Evolutionary conservation across 92 coral and sea anemone genomes (phyloP), one percentile per base, ranked within the genome.

Genomic region (Desmophyllum pertusum): DNA sequence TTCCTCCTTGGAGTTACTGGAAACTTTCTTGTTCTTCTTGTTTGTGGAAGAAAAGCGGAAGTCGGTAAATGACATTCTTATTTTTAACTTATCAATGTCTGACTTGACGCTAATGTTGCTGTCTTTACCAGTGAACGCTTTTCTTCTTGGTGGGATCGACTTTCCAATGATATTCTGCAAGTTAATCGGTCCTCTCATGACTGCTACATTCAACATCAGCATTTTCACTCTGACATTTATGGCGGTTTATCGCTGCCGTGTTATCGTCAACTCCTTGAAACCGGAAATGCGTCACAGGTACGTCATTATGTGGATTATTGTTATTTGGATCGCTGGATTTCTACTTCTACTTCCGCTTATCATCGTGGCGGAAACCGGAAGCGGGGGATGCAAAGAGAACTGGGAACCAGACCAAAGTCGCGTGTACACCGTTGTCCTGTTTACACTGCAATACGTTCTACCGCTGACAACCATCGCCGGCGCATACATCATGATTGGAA

Each of bases 241-340:
- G 93, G 93, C 93, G 29, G 85, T 89, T 17, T 89, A 89, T 75
- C 93, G 93, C n/a, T 89, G 93, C 42, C 84, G 87, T 17, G 89
- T 81, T 10, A 89, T 89, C 55, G 82, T 89, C 33, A 72, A 89
- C 74, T 84, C 90, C 25, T 70, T 89, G 3, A 59, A 25, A 57
- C 93, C 93, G 75, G 88, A 89, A 72, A 75, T 89, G 67, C 88
- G 85, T 83, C 93, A 83, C 21, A 80, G 83, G 31, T n/a, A 25
- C 36, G 78, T 85, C 45, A 11, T 81, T 30, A 36, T 70, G 41
- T 89, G 93, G 87, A 81, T 89, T 19, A 59, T 39, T 2, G 73
- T 73, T 1, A 83, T 85, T 42, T 89, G 93, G 93, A 21, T 81
- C 37, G 46, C 41, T 11, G 88, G 87, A 30, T 42, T 85, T 42